phyloP scores from a whole-genome alignment of 2,113 vertebrate genomes.

The Muscicapa adusta region DNA sequence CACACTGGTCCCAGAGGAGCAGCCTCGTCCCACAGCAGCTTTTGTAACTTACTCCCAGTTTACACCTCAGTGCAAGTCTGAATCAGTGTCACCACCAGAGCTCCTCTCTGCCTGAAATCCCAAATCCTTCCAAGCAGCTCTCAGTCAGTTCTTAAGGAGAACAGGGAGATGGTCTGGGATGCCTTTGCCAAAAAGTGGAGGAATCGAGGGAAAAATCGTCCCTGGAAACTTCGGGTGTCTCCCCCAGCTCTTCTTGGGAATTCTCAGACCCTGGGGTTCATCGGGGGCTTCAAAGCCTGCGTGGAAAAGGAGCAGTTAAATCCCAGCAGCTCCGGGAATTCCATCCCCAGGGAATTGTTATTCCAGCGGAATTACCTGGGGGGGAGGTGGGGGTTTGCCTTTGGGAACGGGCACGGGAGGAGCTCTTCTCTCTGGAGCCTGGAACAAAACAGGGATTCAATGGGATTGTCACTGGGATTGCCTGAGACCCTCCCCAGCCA shows the following conservation, averaged over 20 bases:
- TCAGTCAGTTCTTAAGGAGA: not conserved
- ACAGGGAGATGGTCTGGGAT: not conserved
- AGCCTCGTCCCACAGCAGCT: not conserved
- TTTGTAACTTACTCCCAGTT: not conserved
- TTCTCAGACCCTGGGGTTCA: slow-evolving; percentile 41
- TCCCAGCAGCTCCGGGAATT: fast-evolving
- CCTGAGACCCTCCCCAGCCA: not conserved
- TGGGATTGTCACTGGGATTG: not conserved
- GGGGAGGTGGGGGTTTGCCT: not conserved
- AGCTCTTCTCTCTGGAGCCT: slow-evolving; percentile 13
- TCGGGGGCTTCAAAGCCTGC: slow-evolving; percentile 45
- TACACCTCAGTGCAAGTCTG: not conserved
- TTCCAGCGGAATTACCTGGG: not conserved
- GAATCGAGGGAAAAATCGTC: not conserved
- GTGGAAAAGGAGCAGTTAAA: not conserved
- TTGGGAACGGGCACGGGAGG: not conserved
- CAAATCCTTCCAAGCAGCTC: not conserved
- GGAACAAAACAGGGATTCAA: not conserved
- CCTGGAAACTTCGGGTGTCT: not conserved
- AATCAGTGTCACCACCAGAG: not conserved
- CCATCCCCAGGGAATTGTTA: fast-evolving
- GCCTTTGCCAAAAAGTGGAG: not conserved
- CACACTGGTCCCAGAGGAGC: not conserved
- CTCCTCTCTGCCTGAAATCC: not conserved
- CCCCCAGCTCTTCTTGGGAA: not conserved